Conservation (phyloP, 2,888 invertebrate genomes). For the Himalopsyche kuldschensis region DNA sequence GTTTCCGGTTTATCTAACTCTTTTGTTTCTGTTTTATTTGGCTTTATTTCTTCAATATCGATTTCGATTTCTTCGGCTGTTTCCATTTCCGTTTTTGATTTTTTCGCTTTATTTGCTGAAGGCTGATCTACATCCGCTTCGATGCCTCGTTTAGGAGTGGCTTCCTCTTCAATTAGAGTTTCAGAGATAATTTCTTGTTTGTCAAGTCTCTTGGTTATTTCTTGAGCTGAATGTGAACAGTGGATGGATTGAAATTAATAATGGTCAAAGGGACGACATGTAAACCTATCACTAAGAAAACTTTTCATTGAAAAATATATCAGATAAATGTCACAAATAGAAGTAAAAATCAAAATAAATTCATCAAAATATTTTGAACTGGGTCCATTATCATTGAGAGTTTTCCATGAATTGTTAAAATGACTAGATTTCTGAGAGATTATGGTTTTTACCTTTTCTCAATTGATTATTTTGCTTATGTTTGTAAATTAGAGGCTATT, state of each 20-base stretch:
- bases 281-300: not conserved
- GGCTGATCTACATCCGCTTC: conserved; percentile 48
- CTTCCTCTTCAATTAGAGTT: conserved; percentile 55
- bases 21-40: conserved; percentile 44
- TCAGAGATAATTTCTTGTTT: conserved; percentile 54
- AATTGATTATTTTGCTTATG: no score
- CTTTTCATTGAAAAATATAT: not conserved
- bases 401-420: no score
- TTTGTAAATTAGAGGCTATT: no score
- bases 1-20: conserved; percentile 37
- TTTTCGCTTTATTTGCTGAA: conserved; percentile 42
- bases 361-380: no score
- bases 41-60: conserved; percentile 41
- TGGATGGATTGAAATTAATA: conserved; percentile 3
- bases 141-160: conserved; percentile 45
- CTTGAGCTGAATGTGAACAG: conserved; percentile 49
- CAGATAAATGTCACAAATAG: not conserved
- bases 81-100: conserved; percentile 41
- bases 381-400: no score
- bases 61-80: conserved; percentile 46
- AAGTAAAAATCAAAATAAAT: not conserved
- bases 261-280: not conserved
- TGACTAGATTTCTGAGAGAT: no score
- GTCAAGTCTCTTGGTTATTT: conserved; percentile 56
- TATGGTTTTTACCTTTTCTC: no score